These are phyloP conservation scores for Salminus brasiliensis DNA, from an alignment of 2,113 vertebrate genomes.

Conservation along the genomic window DNA sequence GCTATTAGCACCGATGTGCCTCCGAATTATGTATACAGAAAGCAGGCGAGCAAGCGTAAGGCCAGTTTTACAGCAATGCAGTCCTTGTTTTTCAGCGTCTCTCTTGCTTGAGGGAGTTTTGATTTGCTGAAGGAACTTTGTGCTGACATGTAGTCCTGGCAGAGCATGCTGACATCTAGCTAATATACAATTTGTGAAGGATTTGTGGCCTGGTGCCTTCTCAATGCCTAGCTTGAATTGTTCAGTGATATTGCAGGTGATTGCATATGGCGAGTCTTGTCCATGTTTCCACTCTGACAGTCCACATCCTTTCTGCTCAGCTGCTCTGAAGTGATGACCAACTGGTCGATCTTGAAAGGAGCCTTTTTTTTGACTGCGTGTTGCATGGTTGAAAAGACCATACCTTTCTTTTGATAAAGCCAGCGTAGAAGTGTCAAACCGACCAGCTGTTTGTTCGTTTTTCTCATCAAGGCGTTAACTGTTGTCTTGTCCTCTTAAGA, in stretches of 20 bases:
- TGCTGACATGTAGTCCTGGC: neutral
- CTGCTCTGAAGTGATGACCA: constrained; percentile 6
- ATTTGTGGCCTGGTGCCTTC: neutral
- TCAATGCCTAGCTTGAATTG: neutral
- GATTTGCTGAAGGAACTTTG: neutral
- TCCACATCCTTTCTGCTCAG: constrained; percentile 10
- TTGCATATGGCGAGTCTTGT: neutral
- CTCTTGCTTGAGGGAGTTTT: neutral
- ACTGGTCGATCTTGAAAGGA: neutral
- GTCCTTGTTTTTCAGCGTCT: neutral
- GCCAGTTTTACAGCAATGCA: constrained; percentile 19
- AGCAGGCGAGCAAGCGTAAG: neutral
- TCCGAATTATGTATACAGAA: neutral
- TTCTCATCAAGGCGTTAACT: neutral
- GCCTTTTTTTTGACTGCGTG: neutral
- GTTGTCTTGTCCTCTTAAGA: neutral
- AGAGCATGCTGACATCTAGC: neutral
- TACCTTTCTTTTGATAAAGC: too few relatives aligned
- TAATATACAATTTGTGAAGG: neutral
- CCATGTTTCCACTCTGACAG: constrained; percentile 4
- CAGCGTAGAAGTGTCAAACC: neutral
- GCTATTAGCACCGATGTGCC: neutral
- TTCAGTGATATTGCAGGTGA: neutral
- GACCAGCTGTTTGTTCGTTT: neutral
- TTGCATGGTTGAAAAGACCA: neutral